Evolutionary conservation across 2,888 invertebrate genomes (phyloP), one percentile per base, ranked within the genome.

Genomic region (Cantharis flavilabris): DNA sequence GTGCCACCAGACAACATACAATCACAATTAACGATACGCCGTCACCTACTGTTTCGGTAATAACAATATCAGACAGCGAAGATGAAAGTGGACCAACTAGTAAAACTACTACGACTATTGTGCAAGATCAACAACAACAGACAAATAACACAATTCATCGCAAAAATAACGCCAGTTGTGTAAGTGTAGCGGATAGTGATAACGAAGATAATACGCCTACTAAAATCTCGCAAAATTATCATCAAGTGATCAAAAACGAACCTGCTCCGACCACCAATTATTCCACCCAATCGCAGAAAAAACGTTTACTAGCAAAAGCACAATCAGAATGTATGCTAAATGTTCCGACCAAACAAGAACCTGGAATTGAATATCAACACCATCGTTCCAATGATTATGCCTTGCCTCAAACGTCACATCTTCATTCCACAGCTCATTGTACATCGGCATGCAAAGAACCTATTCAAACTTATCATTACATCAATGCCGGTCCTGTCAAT

Each of bases 11-110:
- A 69, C 94, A 95, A 83, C 97, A 96, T 86, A 97, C 97, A 14
- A 98, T 98, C 86, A 97, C 98, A 75, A 98, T 98, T 84, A 93
- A 96, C 82, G 98, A 98, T 89, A 97, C 98, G 26, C 98, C 98
- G 1, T 97, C 97, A 30, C 98, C 98, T 3, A 95, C 97, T 67
- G 97, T 96, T 71, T 96, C 97, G 75, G 97, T 98, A 83, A 98
- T 98, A 86, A 98, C 98, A 64, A 97, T 97, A 84, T 96, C 96
- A 16, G 98, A 98, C 87, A 97, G 97, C 83, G 98, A 98, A 86
- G 98, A 98, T 86, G 98, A 98, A 85, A 80, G 76, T 7, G 70
- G 82, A 4, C 81, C 84, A 1, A 91, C 90, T 67, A 91, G 91
- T 77, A 88, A 72, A 72, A 10, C 26, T 14, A 62, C 23, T n/a